These are phyloP conservation scores for Desmodus rotundus DNA, from an alignment of 2,113 vertebrate genomes.

Conservation along the genomic window DNA sequence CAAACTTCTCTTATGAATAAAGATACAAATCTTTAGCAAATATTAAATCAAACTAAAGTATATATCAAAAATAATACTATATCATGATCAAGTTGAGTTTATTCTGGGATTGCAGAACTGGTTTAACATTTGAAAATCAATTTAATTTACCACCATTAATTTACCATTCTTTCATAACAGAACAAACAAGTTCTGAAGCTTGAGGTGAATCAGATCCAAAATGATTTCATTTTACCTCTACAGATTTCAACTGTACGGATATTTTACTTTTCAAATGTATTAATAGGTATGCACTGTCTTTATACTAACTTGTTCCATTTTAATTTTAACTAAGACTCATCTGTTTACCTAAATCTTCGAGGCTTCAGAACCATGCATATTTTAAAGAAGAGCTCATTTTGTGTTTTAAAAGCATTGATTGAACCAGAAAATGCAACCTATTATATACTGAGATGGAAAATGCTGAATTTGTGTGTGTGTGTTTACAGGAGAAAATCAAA, in stretches of 20 bases:
- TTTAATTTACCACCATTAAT: neutral
- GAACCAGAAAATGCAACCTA: conserved; percentile 67
- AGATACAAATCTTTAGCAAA: neutral
- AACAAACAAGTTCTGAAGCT: conserved; percentile 64
- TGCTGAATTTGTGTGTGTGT: neutral
- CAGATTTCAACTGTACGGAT: conserved; percentile 58
- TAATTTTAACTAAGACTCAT: conserved; percentile 68
- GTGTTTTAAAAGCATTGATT: conserved; percentile 74
- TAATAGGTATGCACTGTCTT: conserved; percentile 61
- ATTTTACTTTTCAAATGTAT: conserved; percentile 69
- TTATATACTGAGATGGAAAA: neutral
- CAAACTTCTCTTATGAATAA: neutral
- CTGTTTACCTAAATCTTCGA: conserved; percentile 74
- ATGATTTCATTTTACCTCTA: conserved; percentile 62
- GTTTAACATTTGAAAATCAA: neutral
- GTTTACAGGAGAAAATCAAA: neutral
- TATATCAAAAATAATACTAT: neutral
- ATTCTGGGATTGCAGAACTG: neutral
- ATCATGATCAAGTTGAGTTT: neutral
- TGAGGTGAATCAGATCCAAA: conserved; percentile 65
- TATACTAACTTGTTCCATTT: conserved; percentile 52
- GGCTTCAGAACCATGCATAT: neutral
- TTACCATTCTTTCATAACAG: conserved; percentile 53
- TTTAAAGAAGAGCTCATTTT: conserved; percentile 36
- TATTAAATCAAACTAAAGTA: neutral